Conservation (phyloP, 2,888 invertebrate genomes). For the Cataglyphis rosenhaueri region DNA sequence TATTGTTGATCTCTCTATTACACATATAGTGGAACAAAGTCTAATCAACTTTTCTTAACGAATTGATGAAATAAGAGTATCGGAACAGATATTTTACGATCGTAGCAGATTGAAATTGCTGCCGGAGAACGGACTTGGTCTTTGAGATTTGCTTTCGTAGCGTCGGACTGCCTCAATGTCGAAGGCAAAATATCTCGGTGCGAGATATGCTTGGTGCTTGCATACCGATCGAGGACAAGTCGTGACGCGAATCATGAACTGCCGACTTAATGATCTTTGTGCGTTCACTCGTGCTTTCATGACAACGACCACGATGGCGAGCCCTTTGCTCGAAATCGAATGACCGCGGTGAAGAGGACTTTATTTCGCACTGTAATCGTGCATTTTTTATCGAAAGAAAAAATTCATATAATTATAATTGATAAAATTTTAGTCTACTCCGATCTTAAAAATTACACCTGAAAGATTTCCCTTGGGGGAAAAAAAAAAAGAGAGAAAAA, state of each 20-base stretch:
- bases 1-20: background rate
- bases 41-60: background rate
- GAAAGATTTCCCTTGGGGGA: background rate
- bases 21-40: background rate
- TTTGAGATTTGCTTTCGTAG: slow-evolving; percentile 61
- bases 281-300: slow-evolving; percentile 58
- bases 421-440: background rate
- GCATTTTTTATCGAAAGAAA: background rate
- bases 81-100: background rate
- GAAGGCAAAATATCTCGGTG: slow-evolving; percentile 26
- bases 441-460: background rate
- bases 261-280: slow-evolving; percentile 64
- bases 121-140: slow-evolving; percentile 3
- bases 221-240: slow-evolving; percentile 75
- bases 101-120: background rate
- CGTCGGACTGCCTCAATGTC: slow-evolving; percentile 63
- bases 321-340: background rate
- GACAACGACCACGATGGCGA: background rate
- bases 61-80: background rate
- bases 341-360: background rate
- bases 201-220: slow-evolving; percentile 57
- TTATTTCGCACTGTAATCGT: background rate
- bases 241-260: slow-evolving; percentile 68
- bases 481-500: background rate
- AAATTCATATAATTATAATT: background rate